Conservation (phyloP, 2,888 invertebrate species). For the Sinohyriopsis cumingii region DNA sequence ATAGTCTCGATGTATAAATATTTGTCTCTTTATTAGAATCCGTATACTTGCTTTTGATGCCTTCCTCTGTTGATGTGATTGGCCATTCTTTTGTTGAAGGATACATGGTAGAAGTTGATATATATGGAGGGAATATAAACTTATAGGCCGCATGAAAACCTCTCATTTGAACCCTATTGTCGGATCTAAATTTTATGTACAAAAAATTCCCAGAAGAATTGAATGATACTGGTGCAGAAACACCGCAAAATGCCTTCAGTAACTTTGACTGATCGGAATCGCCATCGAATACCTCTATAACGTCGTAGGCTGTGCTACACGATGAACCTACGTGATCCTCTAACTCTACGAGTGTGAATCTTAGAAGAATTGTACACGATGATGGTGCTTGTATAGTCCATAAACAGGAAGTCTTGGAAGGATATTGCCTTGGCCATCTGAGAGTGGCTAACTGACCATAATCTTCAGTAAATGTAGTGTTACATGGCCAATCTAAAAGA, state of each 20-base stretch:
- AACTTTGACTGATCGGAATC: slow-evolving; percentile 24
- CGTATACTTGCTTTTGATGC: too few species aligned
- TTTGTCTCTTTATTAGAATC: too few species aligned
- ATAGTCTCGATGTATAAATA: too few species aligned
- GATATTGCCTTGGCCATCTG: slow-evolving; percentile 63
- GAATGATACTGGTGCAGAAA: slow-evolving; percentile 34
- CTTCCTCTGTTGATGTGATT: too few species aligned
- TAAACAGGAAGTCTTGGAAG: slow-evolving; percentile 50
- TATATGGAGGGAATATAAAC: slow-evolving; percentile 29
- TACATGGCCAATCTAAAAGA: slow-evolving; percentile 66
- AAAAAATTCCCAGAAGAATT: slow-evolving; percentile 49
- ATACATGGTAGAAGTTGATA: too few species aligned
- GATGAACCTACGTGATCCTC: slow-evolving; percentile 57
- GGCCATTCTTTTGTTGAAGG: too few species aligned
- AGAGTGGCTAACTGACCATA: slow-evolving; percentile 66
- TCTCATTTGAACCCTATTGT: slow-evolving; percentile 56
- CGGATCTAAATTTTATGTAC: slow-evolving; percentile 57
- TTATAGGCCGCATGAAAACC: slow-evolving; percentile 66
- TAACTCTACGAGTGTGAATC: slow-evolving; percentile 58
- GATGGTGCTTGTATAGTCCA: slow-evolving; percentile 61
- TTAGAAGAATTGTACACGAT: slow-evolving; percentile 47
- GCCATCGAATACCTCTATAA: slow-evolving; percentile 51
- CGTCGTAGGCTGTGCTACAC: slow-evolving; percentile 56
- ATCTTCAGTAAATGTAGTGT: slow-evolving; percentile 47
- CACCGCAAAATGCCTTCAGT: slow-evolving; percentile 48